phyloP scores from a whole-genome alignment of 2,113 vertebrate genomes.

The Gadus macrocephalus region DNA sequence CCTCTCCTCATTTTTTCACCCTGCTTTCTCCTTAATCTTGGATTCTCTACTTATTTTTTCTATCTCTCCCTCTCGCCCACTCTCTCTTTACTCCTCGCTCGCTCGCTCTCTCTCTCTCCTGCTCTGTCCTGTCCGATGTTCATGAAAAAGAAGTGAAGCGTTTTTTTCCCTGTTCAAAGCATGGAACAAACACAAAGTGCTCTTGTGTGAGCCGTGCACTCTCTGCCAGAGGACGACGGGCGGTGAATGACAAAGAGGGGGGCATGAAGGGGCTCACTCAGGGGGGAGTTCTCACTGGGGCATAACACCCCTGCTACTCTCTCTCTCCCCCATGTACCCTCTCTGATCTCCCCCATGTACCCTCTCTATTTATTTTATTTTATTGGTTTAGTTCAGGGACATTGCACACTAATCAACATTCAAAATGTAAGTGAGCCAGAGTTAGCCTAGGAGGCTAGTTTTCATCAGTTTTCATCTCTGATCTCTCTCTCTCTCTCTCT shows the following conservation, averaged over 20 bases:
- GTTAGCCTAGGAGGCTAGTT: no score
- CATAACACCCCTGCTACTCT: slow-evolving; percentile 32
- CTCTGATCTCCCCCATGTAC: background rate
- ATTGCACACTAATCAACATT: no score
- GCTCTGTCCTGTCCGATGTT: slow-evolving; percentile 22
- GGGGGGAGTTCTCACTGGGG: slow-evolving; percentile 57
- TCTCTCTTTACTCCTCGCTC: slow-evolving; percentile 11
- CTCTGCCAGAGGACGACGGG: slow-evolving; percentile 62
- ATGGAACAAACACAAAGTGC: slow-evolving; percentile 65
- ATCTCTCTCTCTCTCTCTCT: background rate
- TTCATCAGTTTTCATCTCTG: no score
- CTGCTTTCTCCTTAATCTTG: background rate
- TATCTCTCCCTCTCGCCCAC: background rate
- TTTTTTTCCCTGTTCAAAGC: slow-evolving; percentile 64
- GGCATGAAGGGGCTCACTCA: slow-evolving; percentile 62
- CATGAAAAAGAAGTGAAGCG: slow-evolving; percentile 31
- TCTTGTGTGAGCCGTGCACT: slow-evolving; percentile 64
- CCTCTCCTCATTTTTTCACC: slow-evolving; percentile 9
- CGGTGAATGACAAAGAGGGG: slow-evolving; percentile 75
- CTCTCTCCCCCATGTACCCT: background rate
- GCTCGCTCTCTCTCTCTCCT: slow-evolving; percentile 16
- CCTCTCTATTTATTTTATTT: background rate
- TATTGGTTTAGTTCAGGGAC: no score
- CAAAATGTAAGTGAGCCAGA: no score
- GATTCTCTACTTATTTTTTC: background rate